phyloP scores from a whole-genome alignment of 2,888 invertebrate genomes.

The Agrotis clavis region DNA sequence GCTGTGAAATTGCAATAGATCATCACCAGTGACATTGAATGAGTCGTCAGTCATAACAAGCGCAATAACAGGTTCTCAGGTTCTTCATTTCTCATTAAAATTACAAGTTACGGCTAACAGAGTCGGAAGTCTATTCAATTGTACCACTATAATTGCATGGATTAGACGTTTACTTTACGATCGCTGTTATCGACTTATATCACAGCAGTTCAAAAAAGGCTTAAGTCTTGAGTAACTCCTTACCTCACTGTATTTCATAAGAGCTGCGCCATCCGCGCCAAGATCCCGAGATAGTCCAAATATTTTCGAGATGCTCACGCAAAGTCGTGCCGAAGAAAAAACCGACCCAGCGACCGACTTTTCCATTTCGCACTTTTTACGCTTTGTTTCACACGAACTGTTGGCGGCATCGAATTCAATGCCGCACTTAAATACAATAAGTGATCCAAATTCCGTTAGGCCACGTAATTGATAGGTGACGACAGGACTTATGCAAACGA shows the following conservation, averaged over 20 bases:
- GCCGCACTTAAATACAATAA: constrained; percentile 77
- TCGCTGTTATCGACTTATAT: constrained; percentile 60
- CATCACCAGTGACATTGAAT: constrained; percentile 73
- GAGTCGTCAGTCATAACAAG: constrained; percentile 66
- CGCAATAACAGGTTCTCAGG: constrained; percentile 57
- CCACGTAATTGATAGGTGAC: constrained; percentile 85
- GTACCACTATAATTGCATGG: constrained; percentile 45
- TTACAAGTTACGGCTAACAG: constrained; percentile 49
- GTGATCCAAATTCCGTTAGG: constrained; percentile 79
- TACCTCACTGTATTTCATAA: constrained; percentile 70
- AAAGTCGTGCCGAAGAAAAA: constrained; percentile 70
- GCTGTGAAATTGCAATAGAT: constrained; percentile 57
- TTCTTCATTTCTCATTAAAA: constrained; percentile 58
- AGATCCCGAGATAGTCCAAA: constrained; percentile 69
- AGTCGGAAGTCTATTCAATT: constrained; percentile 57
- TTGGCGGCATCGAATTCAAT: constrained; percentile 78
- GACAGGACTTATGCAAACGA: constrained; percentile 84
- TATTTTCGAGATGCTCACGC: constrained; percentile 71
- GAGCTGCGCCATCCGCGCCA: constrained; percentile 63
- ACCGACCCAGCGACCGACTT: constrained; percentile 77
- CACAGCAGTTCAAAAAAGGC: constrained; percentile 56
- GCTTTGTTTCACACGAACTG: constrained; percentile 80
- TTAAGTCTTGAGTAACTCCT: constrained; percentile 64
- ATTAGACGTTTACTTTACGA: constrained; percentile 65
- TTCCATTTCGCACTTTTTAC: constrained; percentile 81